phyloP scores from a whole-genome alignment of 2,888 invertebrate genomes.

The Torymus aiolomorphi region DNA sequence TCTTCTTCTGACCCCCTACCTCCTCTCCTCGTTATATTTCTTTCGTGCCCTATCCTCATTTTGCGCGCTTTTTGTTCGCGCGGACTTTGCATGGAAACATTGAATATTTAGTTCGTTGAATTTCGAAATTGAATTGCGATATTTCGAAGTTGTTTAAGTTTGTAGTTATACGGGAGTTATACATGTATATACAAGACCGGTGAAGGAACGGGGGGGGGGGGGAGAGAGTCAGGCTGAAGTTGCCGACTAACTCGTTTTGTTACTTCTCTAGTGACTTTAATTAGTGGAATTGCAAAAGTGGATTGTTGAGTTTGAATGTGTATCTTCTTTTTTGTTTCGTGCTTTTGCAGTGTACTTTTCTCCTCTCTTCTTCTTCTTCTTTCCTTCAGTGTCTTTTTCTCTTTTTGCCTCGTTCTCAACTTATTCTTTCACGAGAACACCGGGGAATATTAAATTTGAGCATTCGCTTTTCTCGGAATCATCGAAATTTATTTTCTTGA shows the following conservation, averaged over 20 bases:
- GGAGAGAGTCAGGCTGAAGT: slow-evolving; percentile 34
- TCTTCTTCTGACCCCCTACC: slow-evolving; percentile 33
- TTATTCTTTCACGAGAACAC: background rate
- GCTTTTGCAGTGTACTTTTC: background rate
- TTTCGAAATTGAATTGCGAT: slow-evolving; percentile 58
- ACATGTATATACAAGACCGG: slow-evolving; percentile 36
- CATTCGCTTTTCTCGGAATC: background rate
- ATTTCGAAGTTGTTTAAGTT: slow-evolving; percentile 58
- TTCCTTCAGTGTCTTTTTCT: background rate
- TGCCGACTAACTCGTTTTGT: slow-evolving; percentile 57
- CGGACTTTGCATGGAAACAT: slow-evolving; percentile 56
- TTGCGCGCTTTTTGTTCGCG: slow-evolving; percentile 39
- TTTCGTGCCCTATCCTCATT: slow-evolving; percentile 27
- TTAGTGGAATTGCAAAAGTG: slow-evolving; percentile 55
- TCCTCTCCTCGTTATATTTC: slow-evolving; percentile 44
- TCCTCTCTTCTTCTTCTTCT: background rate
- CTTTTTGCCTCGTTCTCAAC: background rate
- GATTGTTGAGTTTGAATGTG: slow-evolving; percentile 53
- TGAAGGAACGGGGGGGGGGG: background rate
- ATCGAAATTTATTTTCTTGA: background rate
- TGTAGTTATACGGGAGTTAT: slow-evolving; percentile 51
- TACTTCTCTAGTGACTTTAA: slow-evolving; percentile 54
- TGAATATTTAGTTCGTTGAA: slow-evolving; percentile 58
- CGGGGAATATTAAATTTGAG: slow-evolving; percentile 19
- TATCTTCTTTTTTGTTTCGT: slow-evolving; percentile 20